Conservation (phyloP, 2,113 vertebrate genomes). For the Gallinago undulata region DNA sequence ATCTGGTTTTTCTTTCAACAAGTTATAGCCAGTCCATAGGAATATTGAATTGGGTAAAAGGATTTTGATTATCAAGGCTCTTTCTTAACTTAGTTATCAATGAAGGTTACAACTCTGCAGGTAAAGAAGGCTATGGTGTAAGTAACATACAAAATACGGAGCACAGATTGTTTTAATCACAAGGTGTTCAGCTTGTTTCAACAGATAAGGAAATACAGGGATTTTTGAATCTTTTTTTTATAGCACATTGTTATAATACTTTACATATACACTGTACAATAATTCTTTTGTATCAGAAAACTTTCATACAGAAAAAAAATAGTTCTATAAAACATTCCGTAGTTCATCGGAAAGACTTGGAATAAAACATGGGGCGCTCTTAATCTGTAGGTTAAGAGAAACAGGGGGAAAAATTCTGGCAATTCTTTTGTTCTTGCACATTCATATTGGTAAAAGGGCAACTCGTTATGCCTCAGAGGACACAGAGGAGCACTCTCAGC, state of each 20-base stretch:
- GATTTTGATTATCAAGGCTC: not conserved
- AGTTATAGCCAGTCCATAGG: not conserved
- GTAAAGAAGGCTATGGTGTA: not conserved
- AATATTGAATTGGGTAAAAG: not conserved
- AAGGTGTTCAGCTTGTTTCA: not conserved
- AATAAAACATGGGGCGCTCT: not conserved
- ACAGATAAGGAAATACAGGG: not conserved
- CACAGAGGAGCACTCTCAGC: not conserved
- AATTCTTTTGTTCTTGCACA: constrained; percentile 18
- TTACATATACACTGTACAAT: constrained; percentile 65
- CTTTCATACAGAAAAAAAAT: constrained; percentile 25
- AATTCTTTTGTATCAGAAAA: constrained; percentile 29
- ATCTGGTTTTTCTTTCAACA: not conserved
- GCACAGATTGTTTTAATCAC: constrained; percentile 33
- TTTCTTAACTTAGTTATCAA: not conserved
- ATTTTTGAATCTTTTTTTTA: not conserved
- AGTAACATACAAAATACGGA: not conserved
- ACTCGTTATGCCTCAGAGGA: not conserved
- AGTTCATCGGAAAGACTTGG: constrained; percentile 14
- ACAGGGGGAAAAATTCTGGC: not conserved
- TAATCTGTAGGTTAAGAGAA: constrained; percentile 15
- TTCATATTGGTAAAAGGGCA: constrained; percentile 35
- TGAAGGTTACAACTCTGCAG: not conserved
- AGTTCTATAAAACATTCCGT: constrained; percentile 31
- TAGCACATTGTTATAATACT: constrained; percentile 51